A percentile compares a stretch with the other conserved stretches of the same genome.
phyloP scores from a whole-genome alignment of 2,797 vertebrate genomes.

The Takifugu ocellatus region DNA sequence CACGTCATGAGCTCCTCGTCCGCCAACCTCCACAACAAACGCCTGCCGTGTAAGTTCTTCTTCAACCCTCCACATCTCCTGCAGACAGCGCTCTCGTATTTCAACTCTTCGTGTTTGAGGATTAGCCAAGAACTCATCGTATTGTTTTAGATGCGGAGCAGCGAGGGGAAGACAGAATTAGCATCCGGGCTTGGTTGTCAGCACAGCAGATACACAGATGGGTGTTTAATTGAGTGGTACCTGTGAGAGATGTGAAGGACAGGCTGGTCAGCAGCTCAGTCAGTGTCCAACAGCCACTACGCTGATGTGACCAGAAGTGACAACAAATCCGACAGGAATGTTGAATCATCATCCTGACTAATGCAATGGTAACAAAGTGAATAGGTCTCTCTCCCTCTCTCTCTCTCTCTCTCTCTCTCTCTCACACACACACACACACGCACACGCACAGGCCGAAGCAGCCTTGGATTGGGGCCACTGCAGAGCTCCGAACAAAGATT shows the following conservation, averaged over 20 bases:
- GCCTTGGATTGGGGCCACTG: conserved; percentile 47
- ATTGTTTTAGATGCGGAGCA: conserved; percentile 7
- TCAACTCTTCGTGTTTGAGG: neutral
- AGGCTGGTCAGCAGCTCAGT: conserved; percentile 20
- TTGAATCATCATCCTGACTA: conserved; percentile 66
- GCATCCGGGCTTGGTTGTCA: conserved; percentile 25
- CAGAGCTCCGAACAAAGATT: conserved; percentile 48
- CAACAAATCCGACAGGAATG: conserved; percentile 50
- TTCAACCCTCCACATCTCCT: conserved; percentile 2
- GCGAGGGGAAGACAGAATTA: conserved; percentile 1
- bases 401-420: neutral
- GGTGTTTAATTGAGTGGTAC: neutral
- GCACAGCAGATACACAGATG: conserved; percentile 6
- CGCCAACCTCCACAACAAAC: conserved; percentile 66
- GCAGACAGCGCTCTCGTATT: neutral
- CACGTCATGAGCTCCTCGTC: conserved; percentile 73
- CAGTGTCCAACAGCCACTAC: conserved; percentile 36
- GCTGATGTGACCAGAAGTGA: conserved; percentile 34
- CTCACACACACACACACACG: conserved; percentile 8
- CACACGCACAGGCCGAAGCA: conserved; percentile 12
- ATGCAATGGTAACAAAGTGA: conserved; percentile 51
- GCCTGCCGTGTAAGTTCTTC: conserved; percentile 69
- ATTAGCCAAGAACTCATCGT: neutral
- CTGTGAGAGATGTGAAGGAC: neutral
- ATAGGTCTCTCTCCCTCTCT: conserved; percentile 35